These are phyloP conservation scores for Ceyx margarethae DNA, from an alignment of 2,113 vertebrate species.

Conservation along the genomic window DNA sequence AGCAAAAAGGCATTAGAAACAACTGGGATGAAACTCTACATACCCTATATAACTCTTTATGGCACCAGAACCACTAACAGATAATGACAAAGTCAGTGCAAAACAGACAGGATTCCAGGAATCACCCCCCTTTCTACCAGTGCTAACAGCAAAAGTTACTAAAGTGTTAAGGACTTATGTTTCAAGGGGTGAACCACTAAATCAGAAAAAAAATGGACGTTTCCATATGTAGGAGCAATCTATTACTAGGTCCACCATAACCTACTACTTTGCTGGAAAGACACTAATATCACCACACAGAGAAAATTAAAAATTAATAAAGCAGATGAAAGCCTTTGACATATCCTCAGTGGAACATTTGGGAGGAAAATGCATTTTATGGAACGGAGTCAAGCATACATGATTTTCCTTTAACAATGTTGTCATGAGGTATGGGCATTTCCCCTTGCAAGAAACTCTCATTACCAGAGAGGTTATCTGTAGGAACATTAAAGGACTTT, in stretches of 20 bases:
- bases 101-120: neutral
- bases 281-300: neutral
- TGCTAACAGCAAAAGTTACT: neutral
- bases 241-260: neutral
- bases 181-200: neutral
- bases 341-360: neutral
- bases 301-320: neutral
- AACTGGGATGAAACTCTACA: neutral
- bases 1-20: neutral
- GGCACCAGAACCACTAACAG: neutral
- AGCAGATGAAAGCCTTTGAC: constrained; percentile 20
- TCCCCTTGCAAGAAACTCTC: neutral
- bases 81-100: neutral
- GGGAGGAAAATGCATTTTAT: neutral
- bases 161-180: neutral
- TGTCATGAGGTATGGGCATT: neutral
- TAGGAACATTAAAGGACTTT: neutral
- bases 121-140: neutral
- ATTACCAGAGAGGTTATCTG: neutral
- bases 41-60: neutral
- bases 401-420: neutral
- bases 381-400: neutral
- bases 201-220: neutral
- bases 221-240: neutral
- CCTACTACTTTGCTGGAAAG: neutral